These are phyloP conservation scores for Pterois miles DNA, from an alignment of 2,797 vertebrate species.

Conservation along the genomic window DNA sequence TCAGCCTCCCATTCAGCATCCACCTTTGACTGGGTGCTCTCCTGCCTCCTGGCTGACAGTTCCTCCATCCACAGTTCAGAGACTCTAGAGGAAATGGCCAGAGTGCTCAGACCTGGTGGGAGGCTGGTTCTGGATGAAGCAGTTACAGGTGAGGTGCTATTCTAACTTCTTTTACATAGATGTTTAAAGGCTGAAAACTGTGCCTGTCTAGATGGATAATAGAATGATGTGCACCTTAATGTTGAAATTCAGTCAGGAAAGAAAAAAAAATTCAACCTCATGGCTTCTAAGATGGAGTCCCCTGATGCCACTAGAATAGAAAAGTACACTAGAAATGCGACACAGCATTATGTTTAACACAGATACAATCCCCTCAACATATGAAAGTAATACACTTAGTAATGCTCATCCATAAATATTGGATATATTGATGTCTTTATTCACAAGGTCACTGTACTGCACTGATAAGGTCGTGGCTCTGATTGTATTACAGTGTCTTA, in stretches of 20 bases:
- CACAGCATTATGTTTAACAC: background rate
- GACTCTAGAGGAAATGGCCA: conserved; percentile 88
- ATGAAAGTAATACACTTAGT: background rate
- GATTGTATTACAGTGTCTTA: background rate
- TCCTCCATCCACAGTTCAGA: conserved; percentile 83
- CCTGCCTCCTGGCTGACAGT: conserved; percentile 85
- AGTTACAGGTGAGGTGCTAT: conserved; percentile 81
- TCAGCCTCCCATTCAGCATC: conserved; percentile 89
- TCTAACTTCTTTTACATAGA: background rate
- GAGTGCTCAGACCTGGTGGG: conserved; percentile 90
- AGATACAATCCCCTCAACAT: background rate
- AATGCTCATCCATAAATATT: background rate
- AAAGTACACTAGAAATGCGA: background rate
- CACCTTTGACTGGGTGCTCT: conserved; percentile 88
- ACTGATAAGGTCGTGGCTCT: background rate
- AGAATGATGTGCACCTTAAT: background rate
- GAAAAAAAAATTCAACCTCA: background rate
- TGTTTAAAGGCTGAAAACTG: background rate
- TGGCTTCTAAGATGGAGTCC: background rate
- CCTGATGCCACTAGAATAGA: background rate
- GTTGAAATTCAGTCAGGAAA: background rate
- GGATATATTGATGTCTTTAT: background rate
- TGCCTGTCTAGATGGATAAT: no score
- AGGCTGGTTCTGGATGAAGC: conserved; percentile 88
- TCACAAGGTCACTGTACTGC: background rate